These are phyloP conservation scores for Agriopis leucophaearia DNA, from an alignment of 2,888 invertebrate genomes.

Conservation along the genomic window DNA sequence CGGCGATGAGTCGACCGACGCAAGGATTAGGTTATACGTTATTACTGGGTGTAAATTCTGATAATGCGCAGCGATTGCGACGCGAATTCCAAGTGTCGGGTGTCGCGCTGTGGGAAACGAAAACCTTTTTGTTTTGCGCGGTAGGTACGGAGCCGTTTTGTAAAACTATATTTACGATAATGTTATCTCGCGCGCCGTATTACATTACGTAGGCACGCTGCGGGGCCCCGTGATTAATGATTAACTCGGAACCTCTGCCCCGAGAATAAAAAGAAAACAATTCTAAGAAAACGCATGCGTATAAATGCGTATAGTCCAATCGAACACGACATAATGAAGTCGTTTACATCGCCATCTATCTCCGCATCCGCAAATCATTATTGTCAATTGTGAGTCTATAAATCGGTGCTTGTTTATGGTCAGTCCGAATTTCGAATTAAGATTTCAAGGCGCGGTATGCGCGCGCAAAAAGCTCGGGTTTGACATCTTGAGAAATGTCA, in stretches of 20 bases:
- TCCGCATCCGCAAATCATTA: conserved; percentile 65
- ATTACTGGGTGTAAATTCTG: conserved; percentile 71
- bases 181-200: conserved; percentile 75
- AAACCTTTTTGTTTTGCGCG: conserved; percentile 69
- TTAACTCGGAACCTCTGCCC: conserved; percentile 63
- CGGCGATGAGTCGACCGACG: conserved; percentile 40
- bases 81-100: conserved; percentile 73
- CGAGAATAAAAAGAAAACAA: conserved; percentile 58
- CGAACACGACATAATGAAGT: conserved; percentile 69
- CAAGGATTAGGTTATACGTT: conserved; percentile 51
- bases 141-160: conserved; percentile 76
- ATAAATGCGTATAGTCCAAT: conserved; percentile 49
- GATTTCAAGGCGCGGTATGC: conserved; percentile 79
- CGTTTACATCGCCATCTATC: conserved; percentile 65
- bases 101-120: conserved; percentile 72
- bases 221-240: conserved; percentile 73
- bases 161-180: conserved; percentile 84
- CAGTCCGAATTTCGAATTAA: conserved; percentile 70
- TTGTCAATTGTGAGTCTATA: conserved; percentile 71
- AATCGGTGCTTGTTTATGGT: conserved; percentile 68
- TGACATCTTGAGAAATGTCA: conserved; percentile 83
- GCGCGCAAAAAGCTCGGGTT: conserved; percentile 74
- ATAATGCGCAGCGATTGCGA: conserved; percentile 77
- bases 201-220: conserved; percentile 72
- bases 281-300: conserved; percentile 58